Conservation (phyloP, 2,113 vertebrate species). For the Sitta europaea region DNA sequence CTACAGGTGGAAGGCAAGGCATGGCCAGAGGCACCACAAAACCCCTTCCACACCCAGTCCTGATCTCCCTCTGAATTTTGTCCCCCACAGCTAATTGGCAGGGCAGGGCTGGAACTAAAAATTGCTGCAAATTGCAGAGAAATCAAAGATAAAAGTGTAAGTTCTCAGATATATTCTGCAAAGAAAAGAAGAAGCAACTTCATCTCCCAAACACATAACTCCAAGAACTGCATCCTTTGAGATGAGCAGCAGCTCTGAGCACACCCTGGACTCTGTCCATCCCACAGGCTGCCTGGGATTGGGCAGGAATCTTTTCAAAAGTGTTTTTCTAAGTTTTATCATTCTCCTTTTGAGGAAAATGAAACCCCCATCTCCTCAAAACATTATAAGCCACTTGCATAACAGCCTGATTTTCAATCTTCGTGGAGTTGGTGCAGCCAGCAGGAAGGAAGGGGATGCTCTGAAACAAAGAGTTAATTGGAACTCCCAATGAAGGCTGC, state of each 20-base stretch:
- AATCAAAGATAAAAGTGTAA: fast-evolving
- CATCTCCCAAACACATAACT: background rate
- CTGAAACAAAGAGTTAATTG: conserved; percentile 46
- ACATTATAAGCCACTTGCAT: background rate
- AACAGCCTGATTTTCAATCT: background rate
- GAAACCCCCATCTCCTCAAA: background rate
- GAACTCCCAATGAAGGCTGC: background rate
- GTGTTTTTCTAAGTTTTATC: background rate
- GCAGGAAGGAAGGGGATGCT: background rate
- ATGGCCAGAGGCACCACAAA: background rate
- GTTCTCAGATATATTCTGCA: background rate
- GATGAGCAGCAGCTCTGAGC: background rate
- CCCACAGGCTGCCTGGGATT: background rate
- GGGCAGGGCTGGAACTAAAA: background rate
- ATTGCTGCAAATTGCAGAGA: background rate
- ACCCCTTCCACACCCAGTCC: fast-evolving
- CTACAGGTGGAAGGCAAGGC: background rate
- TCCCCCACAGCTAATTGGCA: background rate
- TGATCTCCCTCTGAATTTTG: background rate
- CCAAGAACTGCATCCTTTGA: background rate
- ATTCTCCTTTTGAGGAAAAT: background rate
- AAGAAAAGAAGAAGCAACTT: background rate
- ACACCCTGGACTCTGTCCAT: background rate
- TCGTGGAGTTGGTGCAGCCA: background rate
- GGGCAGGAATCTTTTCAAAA: background rate